Evolutionary conservation across 2,113 vertebrate genomes (phyloP), one percentile per base, ranked within the genome.

Genomic region (Actenoides hombroni): DNA sequence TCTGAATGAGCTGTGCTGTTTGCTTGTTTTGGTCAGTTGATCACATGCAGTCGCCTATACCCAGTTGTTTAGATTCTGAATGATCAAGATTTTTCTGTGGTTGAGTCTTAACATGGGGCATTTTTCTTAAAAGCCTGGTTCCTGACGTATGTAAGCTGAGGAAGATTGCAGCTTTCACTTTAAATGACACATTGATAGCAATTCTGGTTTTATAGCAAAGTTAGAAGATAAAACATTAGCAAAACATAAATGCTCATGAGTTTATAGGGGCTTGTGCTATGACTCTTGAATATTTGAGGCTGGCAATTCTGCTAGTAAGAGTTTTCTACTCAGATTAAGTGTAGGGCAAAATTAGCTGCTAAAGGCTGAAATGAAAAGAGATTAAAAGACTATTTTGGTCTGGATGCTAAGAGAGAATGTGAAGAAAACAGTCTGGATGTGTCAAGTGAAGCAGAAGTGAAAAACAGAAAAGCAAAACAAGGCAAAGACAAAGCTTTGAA

Each of bases 401-500:
- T 60, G 46, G 23, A 53, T 70, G 33, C 44, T 51, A 53, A 73
- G 14, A 69, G 44, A 60, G 23, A 56, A 76, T 39, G 26, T 86
- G 76, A 76, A 87, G 59, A 74, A 81, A 94, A 77, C 19, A 69
- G 48, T 70, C 29, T 91, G 63, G 16, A 65, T 92, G 16, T 77
- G 74, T 86, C 81, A 78, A 68, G 76, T 73, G 44, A 94, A 90
- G 37, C 51, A 86, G 57, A 96, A 88, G 26, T 67, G 69, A 70
- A 73, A 93, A 90, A 17, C 67, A 80, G 31, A 59, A 87, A 86
- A 83, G 64, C 89, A 82, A 86, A 94, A 81, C 53, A 77, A 78
- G 78, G 24, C n/a, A 42, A 79, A 73, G 44, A 26, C 19, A 83
- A 77, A 56, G 24, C 48, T 77, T 63, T 90, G 82, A 86, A 92